phyloP scores from a whole-genome alignment of 2,113 vertebrate species.

The Centropristis striata region DNA sequence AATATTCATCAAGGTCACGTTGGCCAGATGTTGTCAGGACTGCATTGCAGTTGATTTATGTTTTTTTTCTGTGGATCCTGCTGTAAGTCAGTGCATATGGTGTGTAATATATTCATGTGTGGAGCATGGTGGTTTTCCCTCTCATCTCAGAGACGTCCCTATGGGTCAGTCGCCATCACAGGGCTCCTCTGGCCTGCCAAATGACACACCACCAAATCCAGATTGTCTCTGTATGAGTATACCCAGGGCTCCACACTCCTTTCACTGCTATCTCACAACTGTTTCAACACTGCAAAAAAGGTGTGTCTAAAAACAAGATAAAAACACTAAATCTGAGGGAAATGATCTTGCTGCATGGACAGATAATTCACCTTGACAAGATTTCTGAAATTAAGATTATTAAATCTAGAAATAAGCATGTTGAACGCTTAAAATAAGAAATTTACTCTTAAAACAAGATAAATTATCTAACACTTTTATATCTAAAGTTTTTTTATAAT shows the following conservation, averaged over 20 bases:
- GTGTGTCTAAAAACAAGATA: too few species aligned
- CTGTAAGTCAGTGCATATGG: constrained; percentile 45
- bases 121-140: constrained; percentile 26
- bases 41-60: constrained; percentile 45
- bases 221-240: background rate
- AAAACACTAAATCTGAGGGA: too few species aligned
- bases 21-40: constrained; percentile 57
- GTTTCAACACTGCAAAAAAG: too few species aligned
- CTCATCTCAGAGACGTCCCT: constrained; percentile 56
- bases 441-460: too few species aligned
- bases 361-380: too few species aligned
- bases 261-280: background rate
- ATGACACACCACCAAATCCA: constrained; percentile 14
- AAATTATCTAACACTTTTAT: too few species aligned
- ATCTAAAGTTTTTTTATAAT: too few species aligned
- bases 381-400: too few species aligned
- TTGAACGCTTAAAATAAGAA: too few species aligned
- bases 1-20: constrained; percentile 41
- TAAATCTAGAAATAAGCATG: too few species aligned
- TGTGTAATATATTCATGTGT: constrained; percentile 70
- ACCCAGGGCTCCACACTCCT: background rate
- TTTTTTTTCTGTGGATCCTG: constrained; percentile 26
- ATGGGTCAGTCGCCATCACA: constrained; percentile 44
- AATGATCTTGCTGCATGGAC: too few species aligned
- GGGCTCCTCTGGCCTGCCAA: constrained; percentile 35